Evolutionary conservation across 2,113 vertebrate genomes (phyloP), one percentile per base, ranked within the genome.

Genomic region (Hassar affinis): DNA sequence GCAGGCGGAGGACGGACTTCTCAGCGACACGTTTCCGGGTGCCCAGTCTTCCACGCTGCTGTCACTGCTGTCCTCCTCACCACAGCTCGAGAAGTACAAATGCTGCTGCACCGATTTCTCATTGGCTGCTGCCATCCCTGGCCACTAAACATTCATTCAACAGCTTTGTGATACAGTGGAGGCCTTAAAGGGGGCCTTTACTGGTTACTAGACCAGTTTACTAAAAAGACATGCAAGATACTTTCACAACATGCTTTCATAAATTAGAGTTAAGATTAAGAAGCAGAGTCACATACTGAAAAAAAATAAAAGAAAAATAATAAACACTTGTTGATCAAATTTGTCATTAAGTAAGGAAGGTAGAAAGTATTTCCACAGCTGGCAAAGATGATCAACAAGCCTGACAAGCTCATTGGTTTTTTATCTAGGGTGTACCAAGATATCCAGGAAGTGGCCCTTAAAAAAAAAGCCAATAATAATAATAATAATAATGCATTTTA

Each of bases 61-160:
- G 45, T 89, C 90, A 59, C 87, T 89, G 87, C 90, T 94, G 12
- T 84, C 91, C 0, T 96, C 95, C 79, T 98, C 95, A 4, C 94
- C 96, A 81, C 93, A 93, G 47, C 90, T 95, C 18, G 95, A 95
- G 81, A 98, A 96, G 85, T 94, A 93, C 82, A 97, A 88, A 80
- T 86, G 91, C 93, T 86, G 91, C 94, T 96, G 95, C 85, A 89
- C 87, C 6, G 93, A 88, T 0, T 92, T 92, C 0, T 92, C 87
- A 57, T 88, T 90, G 61, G 89, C 27, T 6, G n/a, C 80, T 1
- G 88, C 90, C 92, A 93, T 93, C 81, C 54, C 86, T 79, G 20
- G 76, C 54, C 79, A 81, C 84, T 66, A 33, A 2, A 62, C 14
- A 59, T 20, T 7, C 45, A 47, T 22, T n/a, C 7, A 57, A 33